phyloP scores from a whole-genome alignment of 2,888 invertebrate species.

The Barypeithes pellucidus region DNA sequence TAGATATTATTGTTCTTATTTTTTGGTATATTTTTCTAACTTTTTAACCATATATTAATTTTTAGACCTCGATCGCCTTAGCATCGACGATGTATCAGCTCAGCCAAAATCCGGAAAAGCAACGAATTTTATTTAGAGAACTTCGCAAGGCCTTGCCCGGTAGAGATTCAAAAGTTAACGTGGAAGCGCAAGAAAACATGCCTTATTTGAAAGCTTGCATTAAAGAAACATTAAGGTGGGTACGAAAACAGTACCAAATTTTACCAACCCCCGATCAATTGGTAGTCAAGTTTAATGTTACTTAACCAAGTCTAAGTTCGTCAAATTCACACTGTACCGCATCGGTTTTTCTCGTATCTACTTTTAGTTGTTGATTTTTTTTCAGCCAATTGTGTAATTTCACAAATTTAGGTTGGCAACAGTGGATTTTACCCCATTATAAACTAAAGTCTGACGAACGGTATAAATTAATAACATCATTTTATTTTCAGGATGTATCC shows the following conservation, averaged over 20 bases:
- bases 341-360: too few relatives aligned
- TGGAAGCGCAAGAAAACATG: conserved; percentile 77
- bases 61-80: conserved; percentile 81
- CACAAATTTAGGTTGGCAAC: too few relatives aligned
- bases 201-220: conserved; percentile 84
- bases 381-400: too few relatives aligned
- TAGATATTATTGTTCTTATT: too few relatives aligned
- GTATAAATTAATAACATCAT: too few relatives aligned
- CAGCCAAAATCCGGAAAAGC: conserved; percentile 80
- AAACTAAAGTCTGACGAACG: too few relatives aligned
- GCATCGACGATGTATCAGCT: conserved; percentile 84
- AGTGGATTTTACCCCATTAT: too few relatives aligned
- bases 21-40: neutral
- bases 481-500: conserved; percentile 79
- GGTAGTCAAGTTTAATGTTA: neutral
- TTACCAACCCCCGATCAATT: neutral
- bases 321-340: too few relatives aligned
- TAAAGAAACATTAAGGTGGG: conserved; percentile 82
- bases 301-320: too few relatives aligned
- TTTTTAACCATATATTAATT: too few relatives aligned
- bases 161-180: conserved; percentile 73
- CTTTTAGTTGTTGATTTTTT: too few relatives aligned
- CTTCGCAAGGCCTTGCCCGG: conserved; percentile 74
- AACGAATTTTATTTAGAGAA: conserved; percentile 78
- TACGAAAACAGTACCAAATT: neutral